Conservation (phyloP, 2,113 vertebrate genomes). For the Deroptyus accipitrinus region DNA sequence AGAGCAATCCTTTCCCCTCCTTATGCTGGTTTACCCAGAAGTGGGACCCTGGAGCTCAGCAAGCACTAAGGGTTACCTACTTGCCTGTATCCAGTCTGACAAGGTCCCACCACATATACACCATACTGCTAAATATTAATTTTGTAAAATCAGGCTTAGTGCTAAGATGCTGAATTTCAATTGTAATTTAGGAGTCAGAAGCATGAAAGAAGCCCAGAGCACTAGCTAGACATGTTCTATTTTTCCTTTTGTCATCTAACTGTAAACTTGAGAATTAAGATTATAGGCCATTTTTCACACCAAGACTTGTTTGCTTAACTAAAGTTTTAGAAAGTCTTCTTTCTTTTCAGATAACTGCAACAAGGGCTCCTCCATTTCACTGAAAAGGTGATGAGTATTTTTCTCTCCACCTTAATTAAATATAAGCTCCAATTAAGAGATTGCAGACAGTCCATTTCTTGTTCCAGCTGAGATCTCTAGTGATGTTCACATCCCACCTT, state of each 20-base stretch:
- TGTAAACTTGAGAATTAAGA: neutral
- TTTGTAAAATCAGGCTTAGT: neutral
- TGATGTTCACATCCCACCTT: slow-evolving; percentile 5
- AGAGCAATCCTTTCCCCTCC: neutral
- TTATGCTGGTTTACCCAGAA: neutral
- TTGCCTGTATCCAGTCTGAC: neutral
- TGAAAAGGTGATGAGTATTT: neutral
- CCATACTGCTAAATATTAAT: rapidly evolving
- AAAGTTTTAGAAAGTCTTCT: neutral
- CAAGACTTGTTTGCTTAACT: neutral
- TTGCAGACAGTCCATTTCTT: slow-evolving; percentile 5
- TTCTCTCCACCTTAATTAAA: slow-evolving; percentile 37
- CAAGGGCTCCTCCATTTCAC: neutral
- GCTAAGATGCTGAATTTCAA: neutral
- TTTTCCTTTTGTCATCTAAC: neutral
- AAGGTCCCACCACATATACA: neutral
- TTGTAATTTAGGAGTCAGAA: neutral
- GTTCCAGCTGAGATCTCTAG: neutral
- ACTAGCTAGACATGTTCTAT: neutral
- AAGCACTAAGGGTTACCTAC: rapidly evolving
- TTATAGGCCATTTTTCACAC: neutral
- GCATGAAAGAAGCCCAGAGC: neutral
- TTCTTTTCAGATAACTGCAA: neutral
- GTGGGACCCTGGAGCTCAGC: neutral
- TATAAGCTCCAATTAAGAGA: neutral